Base-by-base conservation (phyloP, 1,140 invertebrate species). In the Drosophila jambulina region DNA sequence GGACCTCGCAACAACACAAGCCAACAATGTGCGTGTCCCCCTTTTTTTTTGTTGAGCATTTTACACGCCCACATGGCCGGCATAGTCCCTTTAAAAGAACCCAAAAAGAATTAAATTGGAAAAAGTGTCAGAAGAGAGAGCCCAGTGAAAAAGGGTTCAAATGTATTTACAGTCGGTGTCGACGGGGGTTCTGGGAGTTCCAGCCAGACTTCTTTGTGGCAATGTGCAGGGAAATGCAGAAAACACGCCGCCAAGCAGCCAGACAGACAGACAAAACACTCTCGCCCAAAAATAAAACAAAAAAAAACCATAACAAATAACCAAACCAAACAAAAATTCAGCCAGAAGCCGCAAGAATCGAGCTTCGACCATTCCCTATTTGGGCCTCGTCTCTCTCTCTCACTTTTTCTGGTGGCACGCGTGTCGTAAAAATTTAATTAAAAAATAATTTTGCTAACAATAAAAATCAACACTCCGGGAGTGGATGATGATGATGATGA, bases 341-440 rank as follows among this genome's bases (percentile, higher is more conserved):
- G 43, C 4, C 42, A 48, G 42, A 69, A 71, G 43, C 62, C 82
- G 46, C 59, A 69, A 56, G 58, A 69, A 68, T 76, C 48, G 63
- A 76, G 43, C 60, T 69, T 58, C 56, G 60, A 53, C 38, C 62
- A 48, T 58, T 60, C 60, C 43, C 54, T 46, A 78, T 64, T 72
- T 34, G 27, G 27, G 60, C 32, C 75, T 27, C 80, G 19, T 25
- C 25, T 59, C 49, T 45, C 49, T 45, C 25, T 53, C 36, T 36
- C 45, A 34, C 43, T 58, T 48, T 48, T 51, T 61, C 34, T 58
- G 57, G 23, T 54, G 54, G 74, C 75, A 80, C 83, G 78, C 75
- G 67, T 69, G 75, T 90, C 85, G 67, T 90, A 88, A 88, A 90
- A 88, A 88, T 84, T 88, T 88, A 88, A 88, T 88, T 90, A 90